These are phyloP conservation scores for Gobius niger DNA, from an alignment of 2,113 vertebrate species.

Conservation along the genomic window DNA sequence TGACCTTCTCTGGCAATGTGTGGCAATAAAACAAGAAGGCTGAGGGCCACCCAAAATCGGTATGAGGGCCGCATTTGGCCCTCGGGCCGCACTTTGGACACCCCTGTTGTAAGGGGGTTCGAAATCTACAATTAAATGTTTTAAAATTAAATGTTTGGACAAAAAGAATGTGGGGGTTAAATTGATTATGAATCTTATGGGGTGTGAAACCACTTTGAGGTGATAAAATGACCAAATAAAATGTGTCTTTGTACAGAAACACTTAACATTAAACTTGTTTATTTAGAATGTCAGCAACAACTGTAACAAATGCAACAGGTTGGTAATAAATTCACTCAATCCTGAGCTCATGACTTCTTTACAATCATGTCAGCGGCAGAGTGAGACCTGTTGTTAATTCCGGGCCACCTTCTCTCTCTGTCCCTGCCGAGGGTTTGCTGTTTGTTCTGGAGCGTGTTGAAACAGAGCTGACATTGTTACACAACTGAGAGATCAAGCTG, in stretches of 20 bases:
- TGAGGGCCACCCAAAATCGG: too few relatives aligned
- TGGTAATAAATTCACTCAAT: not conserved
- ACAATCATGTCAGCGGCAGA: not conserved
- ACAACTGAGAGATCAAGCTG: constrained; percentile 5
- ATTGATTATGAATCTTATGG: too few relatives aligned
- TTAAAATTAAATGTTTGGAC: too few relatives aligned
- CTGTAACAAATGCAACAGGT: too few relatives aligned
- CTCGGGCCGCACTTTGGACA: too few relatives aligned
- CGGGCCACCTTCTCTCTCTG: not conserved
- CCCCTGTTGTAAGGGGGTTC: too few relatives aligned
- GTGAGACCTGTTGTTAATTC: not conserved
- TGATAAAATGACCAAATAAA: not conserved
- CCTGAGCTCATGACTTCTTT: not conserved
- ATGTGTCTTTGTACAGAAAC: not conserved
- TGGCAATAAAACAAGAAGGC: too few relatives aligned
- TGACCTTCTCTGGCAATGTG: too few relatives aligned
- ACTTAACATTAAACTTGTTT: not conserved
- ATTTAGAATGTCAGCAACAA: not conserved
- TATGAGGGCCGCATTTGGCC: too few relatives aligned
- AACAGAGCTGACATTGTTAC: constrained; percentile 13
- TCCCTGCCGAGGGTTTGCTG: not conserved
- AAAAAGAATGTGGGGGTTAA: too few relatives aligned
- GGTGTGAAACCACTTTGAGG: not conserved
- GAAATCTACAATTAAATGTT: too few relatives aligned
- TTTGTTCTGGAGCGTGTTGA: constrained; percentile 1